Base-by-base conservation (phyloP, 2,113 vertebrate species). In the Tyrannus savana region DNA sequence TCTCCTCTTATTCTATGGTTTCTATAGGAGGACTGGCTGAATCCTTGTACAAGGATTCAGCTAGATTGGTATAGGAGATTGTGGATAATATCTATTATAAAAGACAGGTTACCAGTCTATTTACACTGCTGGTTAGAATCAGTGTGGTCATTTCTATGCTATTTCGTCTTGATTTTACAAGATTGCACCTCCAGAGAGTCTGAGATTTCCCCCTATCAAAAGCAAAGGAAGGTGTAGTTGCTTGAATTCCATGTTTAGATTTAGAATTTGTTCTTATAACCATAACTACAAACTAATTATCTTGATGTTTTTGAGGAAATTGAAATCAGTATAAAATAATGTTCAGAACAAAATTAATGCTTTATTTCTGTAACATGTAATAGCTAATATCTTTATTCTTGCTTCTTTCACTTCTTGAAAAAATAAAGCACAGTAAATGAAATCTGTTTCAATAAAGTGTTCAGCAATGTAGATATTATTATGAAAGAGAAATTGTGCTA, bases 81-180 rank as follows among this genome's bases (percentile, higher is more conserved):
- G 47, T 33, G 22, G 35, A 49, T 86, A 94, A 79, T 77, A 87
- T 14, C 37, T 89, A 8, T 64, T 91, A 83, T 85, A 69, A 77
- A 83, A 88, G 53, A 33, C 9, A 88, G 10, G 24, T 67, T 88
- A 63, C 14, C 27, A 76, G 21, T 63, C 35, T 87, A 50, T 66
- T 94, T 86, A 41, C 55, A 78, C 19, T 59, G 63, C 35, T 80
- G 35, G 33, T 90, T 64, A 77, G 58, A 91, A 83, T 19, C 7
- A 71, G 13, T 5, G 7, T 66, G 47, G 55, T 74, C 3, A 50
- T 91, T 95, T 94, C 50, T 79, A 27, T 52, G 27, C 16, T 52
- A 33, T 86, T 95, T 93, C 81, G 52, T 75, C 92, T 90, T 88
- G 75, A 77, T 88, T 93, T 90, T 84, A 88, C 22, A 80, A 91